These are phyloP conservation scores for Machimus atricapillus DNA, from an alignment of 2,888 invertebrate species.

Conservation along the genomic window DNA sequence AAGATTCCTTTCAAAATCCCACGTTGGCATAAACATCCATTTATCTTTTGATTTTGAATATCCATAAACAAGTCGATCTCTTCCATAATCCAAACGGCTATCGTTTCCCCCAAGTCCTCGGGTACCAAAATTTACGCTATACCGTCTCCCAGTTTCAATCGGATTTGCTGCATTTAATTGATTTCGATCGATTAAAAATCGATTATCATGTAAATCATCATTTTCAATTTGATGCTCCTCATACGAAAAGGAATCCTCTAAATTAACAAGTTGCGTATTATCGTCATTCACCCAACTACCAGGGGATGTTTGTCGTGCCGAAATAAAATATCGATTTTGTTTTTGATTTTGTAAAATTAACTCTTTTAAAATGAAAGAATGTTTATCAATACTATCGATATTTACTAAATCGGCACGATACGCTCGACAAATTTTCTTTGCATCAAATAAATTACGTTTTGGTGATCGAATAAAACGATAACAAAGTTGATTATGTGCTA, in stretches of 20 bases:
- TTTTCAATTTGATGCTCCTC: constrained; percentile 64
- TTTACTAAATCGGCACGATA: constrained; percentile 82
- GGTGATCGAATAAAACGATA: constrained; percentile 92
- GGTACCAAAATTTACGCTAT: not conserved
- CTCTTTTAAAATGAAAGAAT: constrained; percentile 83
- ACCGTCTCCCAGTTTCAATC: not conserved
- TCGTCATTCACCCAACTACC: constrained; percentile 88
- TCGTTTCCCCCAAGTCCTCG: constrained; percentile 53
- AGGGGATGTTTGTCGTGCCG: constrained; percentile 76
- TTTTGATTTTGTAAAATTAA: constrained; percentile 85
- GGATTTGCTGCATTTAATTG: not conserved
- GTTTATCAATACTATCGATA: constrained; percentile 83
- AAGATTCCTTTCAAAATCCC: constrained; percentile 76
- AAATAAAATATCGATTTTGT: constrained; percentile 86
- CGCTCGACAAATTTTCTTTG: constrained; percentile 82
- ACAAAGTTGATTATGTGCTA: constrained; percentile 80
- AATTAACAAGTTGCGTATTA: constrained; percentile 76
- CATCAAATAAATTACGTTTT: constrained; percentile 78
- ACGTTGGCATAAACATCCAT: constrained; percentile 85
- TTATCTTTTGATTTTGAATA: constrained; percentile 74
- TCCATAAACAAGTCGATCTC: constrained; percentile 81
- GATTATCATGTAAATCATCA: constrained; percentile 59
- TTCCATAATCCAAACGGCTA: constrained; percentile 62
- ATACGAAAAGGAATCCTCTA: constrained; percentile 84
- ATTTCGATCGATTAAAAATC: constrained; percentile 53